Evolutionary conservation across 2,888 invertebrate genomes (phyloP).

Genomic region (Ichneumoninae sp.): DNA sequence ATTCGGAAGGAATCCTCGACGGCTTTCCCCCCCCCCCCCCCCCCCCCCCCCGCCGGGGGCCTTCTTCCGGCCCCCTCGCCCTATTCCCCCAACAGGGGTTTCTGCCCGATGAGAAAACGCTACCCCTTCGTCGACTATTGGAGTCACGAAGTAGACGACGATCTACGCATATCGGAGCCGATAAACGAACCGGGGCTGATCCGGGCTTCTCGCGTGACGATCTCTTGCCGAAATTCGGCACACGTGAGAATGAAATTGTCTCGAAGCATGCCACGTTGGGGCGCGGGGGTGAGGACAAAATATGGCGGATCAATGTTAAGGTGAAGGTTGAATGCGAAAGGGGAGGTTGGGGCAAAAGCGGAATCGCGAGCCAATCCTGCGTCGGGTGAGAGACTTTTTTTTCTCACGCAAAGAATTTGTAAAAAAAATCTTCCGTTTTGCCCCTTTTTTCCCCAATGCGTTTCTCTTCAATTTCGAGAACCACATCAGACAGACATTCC

Average conservation of each 20-base stretch:
- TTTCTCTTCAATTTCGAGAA: neutral
- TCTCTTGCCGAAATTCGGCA: conserved; percentile 14
- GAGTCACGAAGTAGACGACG: conserved; percentile 28
- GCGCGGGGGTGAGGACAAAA: neutral
- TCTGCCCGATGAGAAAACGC: neutral
- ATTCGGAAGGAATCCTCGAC: conserved; percentile 53
- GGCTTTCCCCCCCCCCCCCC: neutral
- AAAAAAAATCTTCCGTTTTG: neutral
- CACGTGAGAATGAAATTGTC: neutral
- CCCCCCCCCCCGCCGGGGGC: no score
- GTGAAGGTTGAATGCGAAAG: neutral
- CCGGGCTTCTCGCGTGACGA: neutral
- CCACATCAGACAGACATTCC: neutral
- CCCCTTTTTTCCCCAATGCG: neutral
- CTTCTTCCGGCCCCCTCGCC: no score
- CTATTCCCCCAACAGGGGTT: conserved; percentile 14
- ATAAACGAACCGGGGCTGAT: conserved; percentile 27
- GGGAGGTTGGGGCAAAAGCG: neutral
- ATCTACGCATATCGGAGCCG: neutral
- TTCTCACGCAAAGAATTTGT: neutral
- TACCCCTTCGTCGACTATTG: neutral
- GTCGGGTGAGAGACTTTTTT: neutral
- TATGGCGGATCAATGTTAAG: neutral
- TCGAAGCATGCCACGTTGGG: neutral
- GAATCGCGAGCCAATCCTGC: neutral